phyloP scores from a whole-genome alignment of 1,140 invertebrate species.

The Aphelinus certus region DNA sequence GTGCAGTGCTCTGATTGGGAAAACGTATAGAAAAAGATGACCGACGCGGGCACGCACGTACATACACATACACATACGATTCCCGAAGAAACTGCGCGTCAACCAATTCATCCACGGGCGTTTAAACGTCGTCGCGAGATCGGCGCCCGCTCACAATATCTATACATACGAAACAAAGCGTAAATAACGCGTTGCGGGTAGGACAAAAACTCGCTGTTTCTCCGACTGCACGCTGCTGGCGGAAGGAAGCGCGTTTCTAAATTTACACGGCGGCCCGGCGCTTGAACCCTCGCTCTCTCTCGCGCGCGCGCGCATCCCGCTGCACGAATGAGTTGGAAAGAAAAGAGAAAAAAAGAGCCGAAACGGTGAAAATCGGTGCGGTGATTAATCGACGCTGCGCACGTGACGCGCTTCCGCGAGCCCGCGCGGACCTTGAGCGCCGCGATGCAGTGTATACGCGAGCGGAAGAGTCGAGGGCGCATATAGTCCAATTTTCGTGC shows the following conservation, averaged over 20 bases:
- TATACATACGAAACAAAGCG: slow-evolving; percentile 10
- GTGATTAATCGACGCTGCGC: slow-evolving; percentile 20
- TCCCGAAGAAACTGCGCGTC: not conserved
- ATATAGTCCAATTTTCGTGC: slow-evolving; percentile 23
- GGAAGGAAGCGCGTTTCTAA: slow-evolving; percentile 30
- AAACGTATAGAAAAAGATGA: no score
- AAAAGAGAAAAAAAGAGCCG: not conserved
- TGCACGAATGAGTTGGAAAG: not conserved
- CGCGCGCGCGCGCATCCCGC: not conserved
- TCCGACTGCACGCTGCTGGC: not conserved
- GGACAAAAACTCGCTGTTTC: not conserved
- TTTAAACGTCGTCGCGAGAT: not conserved
- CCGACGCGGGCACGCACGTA: no score
- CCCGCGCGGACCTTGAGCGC: slow-evolving; percentile 27
- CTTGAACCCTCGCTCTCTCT: no score
- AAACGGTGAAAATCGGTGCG: slow-evolving; percentile 14
- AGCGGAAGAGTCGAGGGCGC: slow-evolving; percentile 18
- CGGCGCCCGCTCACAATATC: not conserved
- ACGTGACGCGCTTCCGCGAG: slow-evolving; percentile 40
- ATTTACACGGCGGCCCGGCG: slow-evolving; percentile 4
- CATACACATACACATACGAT: not conserved
- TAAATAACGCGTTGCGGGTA: not conserved
- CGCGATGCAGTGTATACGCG: not conserved
- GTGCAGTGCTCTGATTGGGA: no score
- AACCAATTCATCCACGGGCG: not conserved